Evolutionary conservation across 2,113 vertebrate species (phyloP).

Genomic region (Helogale parvula): DNA sequence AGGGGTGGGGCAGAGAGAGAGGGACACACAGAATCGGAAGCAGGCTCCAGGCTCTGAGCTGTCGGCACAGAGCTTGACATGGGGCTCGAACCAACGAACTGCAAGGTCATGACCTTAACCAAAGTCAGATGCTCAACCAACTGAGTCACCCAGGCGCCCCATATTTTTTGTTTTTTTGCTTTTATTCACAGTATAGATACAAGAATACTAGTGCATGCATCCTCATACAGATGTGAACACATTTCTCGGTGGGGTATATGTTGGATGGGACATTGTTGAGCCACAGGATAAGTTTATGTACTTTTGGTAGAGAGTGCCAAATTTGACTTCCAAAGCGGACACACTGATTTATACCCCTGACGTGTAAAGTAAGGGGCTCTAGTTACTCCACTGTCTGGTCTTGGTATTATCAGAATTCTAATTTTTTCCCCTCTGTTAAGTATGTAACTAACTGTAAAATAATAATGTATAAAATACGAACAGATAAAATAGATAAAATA

Average conservation of each 20-base stretch:
- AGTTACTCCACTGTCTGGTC: not conserved
- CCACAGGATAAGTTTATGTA: not conserved
- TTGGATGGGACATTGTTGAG: not conserved
- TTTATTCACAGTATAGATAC: not conserved
- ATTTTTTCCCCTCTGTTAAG: not conserved
- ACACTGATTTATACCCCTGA: not conserved
- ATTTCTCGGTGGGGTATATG: not conserved
- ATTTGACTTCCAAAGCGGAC: not conserved
- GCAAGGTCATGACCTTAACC: too few relatives aligned
- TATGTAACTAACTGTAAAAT: not conserved
- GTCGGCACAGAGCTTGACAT: too few relatives aligned
- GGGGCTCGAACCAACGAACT: too few relatives aligned
- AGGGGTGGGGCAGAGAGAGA: too few relatives aligned
- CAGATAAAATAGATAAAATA: not conserved
- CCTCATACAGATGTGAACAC: not conserved
- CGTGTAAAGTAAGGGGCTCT: not conserved
- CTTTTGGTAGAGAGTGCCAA: not conserved
- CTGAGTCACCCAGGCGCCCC: too few relatives aligned
- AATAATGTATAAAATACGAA: too few relatives aligned
- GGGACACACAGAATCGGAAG: too few relatives aligned
- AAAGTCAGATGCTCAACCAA: too few relatives aligned
- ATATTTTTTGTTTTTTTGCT: not conserved
- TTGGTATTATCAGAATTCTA: not conserved
- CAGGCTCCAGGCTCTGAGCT: too few relatives aligned
- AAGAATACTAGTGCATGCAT: not conserved